A percentile compares a stretch with the other conserved stretches of the same genome.
Conservation (phyloP, 2,888 invertebrate genomes). For the Napeogenes sylphis region DNA sequence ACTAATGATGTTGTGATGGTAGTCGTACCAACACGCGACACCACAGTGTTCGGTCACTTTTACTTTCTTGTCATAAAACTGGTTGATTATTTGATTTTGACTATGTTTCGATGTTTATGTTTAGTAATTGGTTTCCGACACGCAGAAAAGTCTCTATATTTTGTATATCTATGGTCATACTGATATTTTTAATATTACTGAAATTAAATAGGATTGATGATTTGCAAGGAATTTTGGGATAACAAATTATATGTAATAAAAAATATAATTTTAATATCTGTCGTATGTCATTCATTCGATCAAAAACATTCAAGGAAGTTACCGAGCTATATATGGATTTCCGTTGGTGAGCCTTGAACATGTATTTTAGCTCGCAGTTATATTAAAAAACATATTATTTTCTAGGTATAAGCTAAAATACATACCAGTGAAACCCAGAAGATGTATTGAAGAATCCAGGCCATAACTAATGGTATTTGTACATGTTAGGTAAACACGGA, state of each 20-base stretch:
- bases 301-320: constrained; percentile 5
- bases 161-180: no score
- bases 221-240: no score
- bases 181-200: no score
- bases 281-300: not conserved
- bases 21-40: constrained; percentile 1
- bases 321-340: constrained; percentile 12
- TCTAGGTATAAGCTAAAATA: constrained; percentile 9
- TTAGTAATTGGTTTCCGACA: no score
- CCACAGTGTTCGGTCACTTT: constrained; percentile 29
- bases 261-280: not conserved
- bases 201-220: no score
- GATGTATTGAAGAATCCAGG: constrained; percentile 47
- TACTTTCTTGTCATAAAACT: constrained; percentile 23
- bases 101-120: not conserved
- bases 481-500: constrained; percentile 16
- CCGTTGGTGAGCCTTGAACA: constrained; percentile 8
- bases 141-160: no score
- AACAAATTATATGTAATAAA: not conserved
- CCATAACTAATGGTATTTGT: constrained; percentile 40
- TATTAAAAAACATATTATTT: constrained; percentile 3
- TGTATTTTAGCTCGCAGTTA: constrained; percentile 4
- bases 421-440: constrained; percentile 51
- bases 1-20: not conserved
- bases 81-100: not conserved